Evolutionary conservation across 2,888 invertebrate genomes (phyloP), one percentile per base, ranked within the genome.

Genomic region (Adelognathus sp.): DNA sequence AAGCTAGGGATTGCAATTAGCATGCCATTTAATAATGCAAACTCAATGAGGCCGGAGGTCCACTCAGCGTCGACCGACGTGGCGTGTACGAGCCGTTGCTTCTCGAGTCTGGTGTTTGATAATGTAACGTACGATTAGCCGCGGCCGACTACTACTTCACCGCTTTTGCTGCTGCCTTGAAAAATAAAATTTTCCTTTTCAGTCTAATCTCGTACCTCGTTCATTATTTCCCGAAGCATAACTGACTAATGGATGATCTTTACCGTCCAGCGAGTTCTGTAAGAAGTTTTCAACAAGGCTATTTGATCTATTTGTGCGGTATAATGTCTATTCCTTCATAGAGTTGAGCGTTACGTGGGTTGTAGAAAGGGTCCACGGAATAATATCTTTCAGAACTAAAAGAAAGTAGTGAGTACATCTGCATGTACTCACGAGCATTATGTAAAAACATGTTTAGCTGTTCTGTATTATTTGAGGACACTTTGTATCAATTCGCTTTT

Each of bases 21-120:
- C 85, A 85, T 84, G 85, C 85, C 84, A 84, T 85, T 87, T 86
- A 87, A 86, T 87, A 86, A 87, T 87, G 85, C 86, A 86, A 85
- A 86, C 85, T 85, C 86, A 86, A 85, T 84, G 86, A 86, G 85
- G 83, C 82, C 61, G 60, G 77, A n/a, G 74, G 78, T 76, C 78
- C 78, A 84, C 84, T 85, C 82, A 82, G 66, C 78, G 50, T 60
- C 75, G 70, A 76, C 79, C 74, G 31, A 56, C 69, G 63, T 63
- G 36, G 44, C 66, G 67, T 70, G 70, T 61, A 58, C 58, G 66
- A 41, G 70, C 67, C 72, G 72, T 78, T 73, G 80, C 82, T 84
- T 81, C 83, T 81, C 82, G 81, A 70, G 79, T 75, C 72, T 75
- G 76, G 61, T 81, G 84, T 84, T 85, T 83, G 84, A 85, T 86